Base-by-base conservation (phyloP, 2,113 vertebrate genomes). In the Hippocampus comes region DNA sequence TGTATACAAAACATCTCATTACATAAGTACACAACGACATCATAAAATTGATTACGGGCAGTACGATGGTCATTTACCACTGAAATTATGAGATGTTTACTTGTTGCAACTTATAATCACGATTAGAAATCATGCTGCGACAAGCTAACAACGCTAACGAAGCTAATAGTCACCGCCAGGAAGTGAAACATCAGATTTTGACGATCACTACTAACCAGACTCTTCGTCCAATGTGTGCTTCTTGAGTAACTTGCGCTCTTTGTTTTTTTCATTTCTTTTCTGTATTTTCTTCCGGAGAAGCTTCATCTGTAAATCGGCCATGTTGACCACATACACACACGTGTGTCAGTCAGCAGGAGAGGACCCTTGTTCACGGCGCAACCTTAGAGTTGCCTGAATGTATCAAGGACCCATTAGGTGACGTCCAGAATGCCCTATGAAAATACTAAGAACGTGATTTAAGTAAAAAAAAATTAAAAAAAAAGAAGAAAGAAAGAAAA, bases 291-390 rank as follows among this genome's bases (percentile, higher is more conserved):
- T 95, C 43, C 95, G 93, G 15, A 99, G 90, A 41, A 98, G 91
- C 78, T 94, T 96, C 96, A 98, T 98, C 76, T 95, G 95, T 8
- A 98, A 64, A 70, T 94, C 94, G 61, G 94, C 93, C 94, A 96
- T 96, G 51, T 2, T 84, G 70, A 30, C 76, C 3, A 3, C 14
- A 73, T n/a, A 60, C 53, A 20, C 55, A 78, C 88, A 88, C 82
- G 82, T 84, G 76, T 84, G 75, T 67, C 63, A 77, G 77, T 67
- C 70, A 43, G 67, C 27, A 30, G 25, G 4, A 34, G 9, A 85
- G 71, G 88, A 82, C 86, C 86, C 77, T 0, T n/a, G 2, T 1
- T 0, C 5, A 7, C 34, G 4, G 1, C 14, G 1, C 21, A 0
- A 6, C 4, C 25, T 48, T 3, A 8, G 18, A 34, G 0, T 2